Base-by-base conservation (phyloP, 1,140 invertebrate species). In the Hydropsyche tenuis region DNA sequence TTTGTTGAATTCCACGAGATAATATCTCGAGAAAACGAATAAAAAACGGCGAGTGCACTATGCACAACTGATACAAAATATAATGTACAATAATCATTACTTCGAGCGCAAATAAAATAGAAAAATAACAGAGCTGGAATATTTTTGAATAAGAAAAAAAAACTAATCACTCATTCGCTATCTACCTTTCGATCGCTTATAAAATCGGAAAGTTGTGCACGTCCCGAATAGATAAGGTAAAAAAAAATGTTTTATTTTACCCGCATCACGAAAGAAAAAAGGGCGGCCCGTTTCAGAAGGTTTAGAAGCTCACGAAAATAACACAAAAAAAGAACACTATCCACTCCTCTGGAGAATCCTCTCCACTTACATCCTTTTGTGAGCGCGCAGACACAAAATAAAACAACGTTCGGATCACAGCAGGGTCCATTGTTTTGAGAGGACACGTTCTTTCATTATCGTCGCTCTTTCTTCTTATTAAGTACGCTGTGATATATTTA, bases 321-420 rank as follows among this genome's bases (percentile, higher is more conserved):
- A 27, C 11, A 7, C 5, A 62, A 37, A 30, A 69, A 69, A 69
- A 69, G 25, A 48, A 18, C 65, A 51, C 43, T 51, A 69, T 69
- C 65, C 65, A 14, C 20, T 16, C n/a, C n/a, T n/a, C 65, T 46
- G 37, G 37, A 69, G 65, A 69, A 48, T 69, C 65, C 65, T 69
- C 65, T 69, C 65, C 45, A 43, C 37, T 69, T 69, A 69, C 65
- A 69, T 69, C 65, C 65, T 69, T 69, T 69, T 69, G 65, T 69
- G 65, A 69, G 37, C 37, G 16, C 43, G 23, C 65, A 69, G 65
- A 69, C 65, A 69, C 25, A 69, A 69, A 43, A 69, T 69, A 69
- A 69, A 69, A 69, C 14, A 43, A 69, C n/a, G 14, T 42, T 27
- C 30, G 43, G 27, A 69, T 69, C 65, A 51, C 65, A 51, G 45